Base-by-base conservation (phyloP, 1,140 invertebrate genomes). In the Odontomachus brunneus region DNA sequence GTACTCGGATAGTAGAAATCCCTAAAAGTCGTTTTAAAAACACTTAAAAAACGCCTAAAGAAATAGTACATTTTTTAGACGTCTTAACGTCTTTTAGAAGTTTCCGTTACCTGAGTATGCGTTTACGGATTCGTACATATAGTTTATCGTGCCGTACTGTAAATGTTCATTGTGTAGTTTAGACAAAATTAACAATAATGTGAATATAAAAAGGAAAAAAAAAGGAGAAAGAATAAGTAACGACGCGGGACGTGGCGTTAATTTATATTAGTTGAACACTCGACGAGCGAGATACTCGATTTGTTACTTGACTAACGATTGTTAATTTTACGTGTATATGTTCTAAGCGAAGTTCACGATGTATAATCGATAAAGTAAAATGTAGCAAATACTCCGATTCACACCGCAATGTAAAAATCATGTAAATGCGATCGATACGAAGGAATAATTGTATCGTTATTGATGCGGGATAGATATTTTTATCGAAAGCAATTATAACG, bases 101-200 rank as follows among this genome's bases (percentile, higher is more conserved):
- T n/a, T n/a, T n/a, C n/a, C n/a, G n/a, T n/a, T n/a, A n/a, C n/a
- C n/a, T n/a, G n/a, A n/a, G n/a, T 49, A n/a, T 51, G 69, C 83
- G 84, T 90, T 89, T 84, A 87, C 24, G 1, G 82, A 83, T 85
- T 80, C 67, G 65, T 87, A 75, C 11, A 87, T 88, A 87, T 90
- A 85, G 73, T 88, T 88, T 83, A 83, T 83, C 76, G n/a, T 82
- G 29, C 71, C 88, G 48, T 48, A 29, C 24, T 69, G 26, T 75
- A 74, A 44, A 69, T 24, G 7, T 44, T 69, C 15, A 67, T 49
- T 59, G 14, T 24, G 17, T 74, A 44, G 24, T 49, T 24, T 55
- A 26, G 48, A 5, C 15, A 24, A 81, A 73, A 82, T 63, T 82
- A 44, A 59, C 51, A 29, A 11, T 62, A 62, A 74, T 14, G 19